Base-by-base conservation (phyloP, 1,140 invertebrate species). In the Dinoponera quadriceps region DNA sequence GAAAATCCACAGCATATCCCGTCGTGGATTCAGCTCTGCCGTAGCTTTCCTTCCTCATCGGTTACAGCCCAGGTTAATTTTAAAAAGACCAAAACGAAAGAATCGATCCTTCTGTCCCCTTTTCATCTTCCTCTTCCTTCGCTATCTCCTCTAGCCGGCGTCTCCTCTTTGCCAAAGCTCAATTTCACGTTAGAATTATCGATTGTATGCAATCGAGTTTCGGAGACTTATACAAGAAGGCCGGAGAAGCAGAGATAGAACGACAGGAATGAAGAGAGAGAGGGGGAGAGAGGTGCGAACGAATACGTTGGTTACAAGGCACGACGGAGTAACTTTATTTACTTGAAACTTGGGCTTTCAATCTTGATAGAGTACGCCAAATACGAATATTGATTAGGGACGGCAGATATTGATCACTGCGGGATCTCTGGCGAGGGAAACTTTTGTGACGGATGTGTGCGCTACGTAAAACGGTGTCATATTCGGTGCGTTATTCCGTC, bases 31-130 rank as follows among this genome's bases (percentile, higher is more conserved):
- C 59, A 77, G 49, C 65, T 78, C 75, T 71, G 57, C 65, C 65
- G 57, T 38, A 51, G 54, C 51, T 80, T 80, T 29, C 69, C 65
- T 48, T 71, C 51, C 57, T 74, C 69, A 62, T 73, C 44, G 22
- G 55, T n/a, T 48, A 33, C 33, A 48, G 71, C 33, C 59, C 48
- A n/a, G 57, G 85, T 88, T 88, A 87, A 88, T 88, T 86, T 88
- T 88, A 84, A 84, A 80, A 86, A 86, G 63, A 62, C 59, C 74
- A 48, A 74, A 62, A 82, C 75, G 57, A 54, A 57, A 51, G n/a
- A 65, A 77, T 75, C 49, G 51, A 0, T 57, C 73, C 73, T 22
- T n/a, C 33, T 16, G 16, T 16, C 27, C 29, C 18, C 20, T 9
- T 16, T 27, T 16, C 22, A 27, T n/a, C 13, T 9, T 44, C 11